These are phyloP conservation scores for Nomada fabriciana DNA, from an alignment of 2,888 invertebrate genomes.

Conservation along the genomic window DNA sequence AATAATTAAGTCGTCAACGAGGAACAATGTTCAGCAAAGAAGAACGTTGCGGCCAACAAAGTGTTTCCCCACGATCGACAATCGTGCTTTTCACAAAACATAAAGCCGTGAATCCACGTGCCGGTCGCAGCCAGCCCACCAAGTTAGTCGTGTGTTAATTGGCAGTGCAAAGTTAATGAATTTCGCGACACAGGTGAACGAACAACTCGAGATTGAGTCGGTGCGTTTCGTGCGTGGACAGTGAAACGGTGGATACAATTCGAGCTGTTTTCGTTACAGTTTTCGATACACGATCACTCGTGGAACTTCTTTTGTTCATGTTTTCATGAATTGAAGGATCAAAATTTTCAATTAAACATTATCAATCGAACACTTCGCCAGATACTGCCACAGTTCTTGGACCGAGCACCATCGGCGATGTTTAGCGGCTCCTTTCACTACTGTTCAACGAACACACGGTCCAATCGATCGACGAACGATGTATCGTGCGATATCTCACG, in stretches of 20 bases:
- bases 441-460: not conserved
- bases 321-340: not conserved
- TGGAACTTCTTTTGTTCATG: conserved; percentile 38
- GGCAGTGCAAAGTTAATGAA: not conserved
- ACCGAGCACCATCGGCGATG: not conserved
- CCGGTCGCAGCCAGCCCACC: not conserved
- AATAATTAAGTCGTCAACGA: conserved; percentile 16
- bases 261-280: conserved; percentile 26
- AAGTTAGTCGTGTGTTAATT: conserved; percentile 16
- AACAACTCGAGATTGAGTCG: not conserved
- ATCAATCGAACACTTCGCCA: conserved; percentile 12
- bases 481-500: not conserved
- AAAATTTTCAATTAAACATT: not conserved
- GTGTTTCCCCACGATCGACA: conserved; percentile 17
- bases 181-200: not conserved
- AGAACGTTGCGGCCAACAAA: conserved; percentile 28
- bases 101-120: conserved; percentile 41
- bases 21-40: conserved; percentile 13
- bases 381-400: not conserved
- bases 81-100: conserved; percentile 40
- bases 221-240: conserved; percentile 20
- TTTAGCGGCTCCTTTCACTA: not conserved
- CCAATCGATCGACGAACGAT: conserved; percentile 4
- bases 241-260: conserved; percentile 29
- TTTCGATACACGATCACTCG: conserved; percentile 64